Conservation (phyloP, 2,113 vertebrate species). For the Notarius quadriscutis region DNA sequence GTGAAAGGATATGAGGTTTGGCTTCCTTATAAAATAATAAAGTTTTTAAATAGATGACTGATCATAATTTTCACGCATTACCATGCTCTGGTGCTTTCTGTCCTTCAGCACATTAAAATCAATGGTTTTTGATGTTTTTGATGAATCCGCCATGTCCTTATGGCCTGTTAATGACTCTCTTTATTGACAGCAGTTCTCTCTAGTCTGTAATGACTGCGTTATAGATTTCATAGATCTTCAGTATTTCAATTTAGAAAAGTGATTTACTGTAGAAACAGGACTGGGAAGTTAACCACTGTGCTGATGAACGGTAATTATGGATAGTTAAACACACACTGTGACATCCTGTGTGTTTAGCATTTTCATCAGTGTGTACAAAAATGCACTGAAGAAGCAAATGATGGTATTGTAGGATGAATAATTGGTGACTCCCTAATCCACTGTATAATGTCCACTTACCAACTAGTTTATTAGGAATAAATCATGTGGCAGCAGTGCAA, state of each 20-base stretch:
- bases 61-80: background rate
- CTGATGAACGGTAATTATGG: conserved; percentile 10
- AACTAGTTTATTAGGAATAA: background rate
- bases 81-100: background rate
- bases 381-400: background rate
- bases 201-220: background rate
- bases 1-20: background rate
- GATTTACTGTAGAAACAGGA: background rate
- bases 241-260: background rate
- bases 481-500: background rate
- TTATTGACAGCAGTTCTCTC: conserved; percentile 4
- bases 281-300: conserved; percentile 2
- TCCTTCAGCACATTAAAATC: background rate
- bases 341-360: background rate
- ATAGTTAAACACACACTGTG: conserved; percentile 14
- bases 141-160: background rate
- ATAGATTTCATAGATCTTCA: background rate
- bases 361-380: background rate
- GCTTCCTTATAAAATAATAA: background rate
- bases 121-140: background rate
- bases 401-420: background rate
- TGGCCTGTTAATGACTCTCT: background rate
- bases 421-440: background rate
- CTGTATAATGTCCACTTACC: background rate
- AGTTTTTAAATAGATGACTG: background rate